Conservation (phyloP, 2,888 invertebrate species). For the Melieria omissa region DNA sequence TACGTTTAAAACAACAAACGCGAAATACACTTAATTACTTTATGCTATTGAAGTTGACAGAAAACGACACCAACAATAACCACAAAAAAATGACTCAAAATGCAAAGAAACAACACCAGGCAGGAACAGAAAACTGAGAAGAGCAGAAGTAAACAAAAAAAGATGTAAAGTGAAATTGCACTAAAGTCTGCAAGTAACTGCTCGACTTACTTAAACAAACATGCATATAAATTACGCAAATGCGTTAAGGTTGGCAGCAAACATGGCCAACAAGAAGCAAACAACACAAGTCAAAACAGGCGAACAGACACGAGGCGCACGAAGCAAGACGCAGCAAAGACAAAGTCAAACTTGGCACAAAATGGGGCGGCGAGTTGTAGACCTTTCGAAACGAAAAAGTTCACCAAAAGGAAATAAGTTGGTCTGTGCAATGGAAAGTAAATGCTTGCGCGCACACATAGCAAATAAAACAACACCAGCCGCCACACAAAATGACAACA, state of each 20-base stretch:
- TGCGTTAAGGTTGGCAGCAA: no score
- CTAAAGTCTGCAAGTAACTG: no score
- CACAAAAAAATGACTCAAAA: not conserved
- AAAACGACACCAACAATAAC: not conserved
- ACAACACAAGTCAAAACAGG: no score
- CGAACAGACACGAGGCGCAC: no score
- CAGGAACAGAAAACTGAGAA: not conserved
- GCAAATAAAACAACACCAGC: constrained; percentile 47
- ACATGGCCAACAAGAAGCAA: no score
- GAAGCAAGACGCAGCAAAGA: no score
- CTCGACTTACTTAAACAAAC: no score
- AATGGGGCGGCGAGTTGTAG: no score
- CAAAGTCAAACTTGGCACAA: no score
- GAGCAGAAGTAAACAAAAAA: not conserved
- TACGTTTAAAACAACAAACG: not conserved
- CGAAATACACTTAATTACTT: not conserved
- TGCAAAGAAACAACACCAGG: not conserved
- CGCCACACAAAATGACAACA: not conserved
- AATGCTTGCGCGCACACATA: constrained; percentile 45
- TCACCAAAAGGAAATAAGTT: not conserved
- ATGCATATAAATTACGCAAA: no score
- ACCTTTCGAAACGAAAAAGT: no score
- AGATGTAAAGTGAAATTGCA: not conserved
- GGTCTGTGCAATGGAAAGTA: not conserved
- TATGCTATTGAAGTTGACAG: not conserved